Base-by-base conservation (phyloP, 1,140 invertebrate genomes). In the Heliconius himera region DNA sequence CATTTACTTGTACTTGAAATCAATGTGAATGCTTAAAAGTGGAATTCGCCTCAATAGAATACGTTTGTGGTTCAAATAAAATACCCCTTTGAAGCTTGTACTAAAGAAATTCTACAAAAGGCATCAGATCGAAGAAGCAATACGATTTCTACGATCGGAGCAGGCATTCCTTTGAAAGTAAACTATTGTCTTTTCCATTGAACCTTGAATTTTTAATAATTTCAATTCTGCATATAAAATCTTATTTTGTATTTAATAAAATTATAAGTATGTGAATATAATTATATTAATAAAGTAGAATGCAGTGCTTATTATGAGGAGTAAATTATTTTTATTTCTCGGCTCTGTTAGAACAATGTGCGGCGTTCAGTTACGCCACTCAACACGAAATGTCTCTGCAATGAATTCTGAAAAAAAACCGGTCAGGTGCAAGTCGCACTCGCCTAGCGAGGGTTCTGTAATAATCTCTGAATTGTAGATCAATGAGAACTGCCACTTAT, bases 81-180 rank as follows among this genome's bases (percentile, higher is more conserved):
- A 77, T 70, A 77, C 70, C 70, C 38, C 46, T 54, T 51, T 77
- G 66, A 51, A 71, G 46, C 29, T 73, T 73, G 72, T 49, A 46
- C 72, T 66, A 49, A 26, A 77, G 76, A 72, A 77, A 77, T 77
- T 54, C 66, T 77, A 77, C 70, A 72, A 72, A 54, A 70, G 60
- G 70, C 70, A 70, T 66, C 70, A 71, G 49, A 77, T 71, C 76
- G 74, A 76, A 76, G 70, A 72, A 76, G 75, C 60, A 76, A 71
- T 77, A 77, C 66, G 70, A 77, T 66, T 51, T 72, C 70, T 38
- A 71, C 76, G 66, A 77, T 46, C 76, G 76, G 66, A n/a, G 13
- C 70, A 70, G 76, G 70, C 76, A 77, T 77, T 77, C 76, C 76
- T 77, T 77, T 77, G 26, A 77, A 71, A 71, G 76, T 49, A 77